phyloP scores from a whole-genome alignment of 2,113 vertebrate genomes.

The Sminthopsis crassicaudata region DNA sequence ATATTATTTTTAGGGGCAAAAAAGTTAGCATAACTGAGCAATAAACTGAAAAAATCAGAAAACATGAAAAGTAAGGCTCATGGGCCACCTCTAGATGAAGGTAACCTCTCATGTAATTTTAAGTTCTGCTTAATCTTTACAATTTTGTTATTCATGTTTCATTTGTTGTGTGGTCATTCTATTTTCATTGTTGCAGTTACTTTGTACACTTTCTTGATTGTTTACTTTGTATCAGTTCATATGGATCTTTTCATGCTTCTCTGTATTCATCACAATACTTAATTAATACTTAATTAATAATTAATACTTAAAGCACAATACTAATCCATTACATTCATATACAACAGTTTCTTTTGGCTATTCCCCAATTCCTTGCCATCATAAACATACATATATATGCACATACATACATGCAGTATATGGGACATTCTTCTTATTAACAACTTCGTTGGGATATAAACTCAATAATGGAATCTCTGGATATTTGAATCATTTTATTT shows the following conservation, averaged over 20 bases:
- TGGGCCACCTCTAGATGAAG: not conserved
- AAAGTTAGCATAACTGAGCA: not conserved
- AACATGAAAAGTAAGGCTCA: not conserved
- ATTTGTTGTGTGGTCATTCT: not conserved
- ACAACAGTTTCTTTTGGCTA: not conserved
- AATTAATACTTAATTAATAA: too few species aligned
- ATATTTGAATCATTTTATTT: not conserved
- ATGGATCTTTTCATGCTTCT: not conserved
- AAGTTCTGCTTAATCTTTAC: not conserved
- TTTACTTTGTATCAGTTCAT: not conserved
- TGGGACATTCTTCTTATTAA: not conserved
- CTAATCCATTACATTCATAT: not conserved
- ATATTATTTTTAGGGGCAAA: not conserved
- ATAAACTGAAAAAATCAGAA: not conserved
- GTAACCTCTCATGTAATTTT: not conserved
- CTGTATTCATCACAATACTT: too few species aligned
- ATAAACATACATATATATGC: not conserved
- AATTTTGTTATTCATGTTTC: not conserved
- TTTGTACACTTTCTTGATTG: not conserved
- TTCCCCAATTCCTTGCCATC: not conserved
- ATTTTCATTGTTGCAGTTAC: not conserved
- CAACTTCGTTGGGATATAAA: not conserved
- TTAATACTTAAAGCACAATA: not conserved
- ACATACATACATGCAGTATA: not conserved
- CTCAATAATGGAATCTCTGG: not conserved